A percentile compares a stretch with the other conserved stretches of the same genome.
Evolutionary conservation across 2,797 vertebrate species (phyloP).

Genomic region (Chrosomus eos): DNA sequence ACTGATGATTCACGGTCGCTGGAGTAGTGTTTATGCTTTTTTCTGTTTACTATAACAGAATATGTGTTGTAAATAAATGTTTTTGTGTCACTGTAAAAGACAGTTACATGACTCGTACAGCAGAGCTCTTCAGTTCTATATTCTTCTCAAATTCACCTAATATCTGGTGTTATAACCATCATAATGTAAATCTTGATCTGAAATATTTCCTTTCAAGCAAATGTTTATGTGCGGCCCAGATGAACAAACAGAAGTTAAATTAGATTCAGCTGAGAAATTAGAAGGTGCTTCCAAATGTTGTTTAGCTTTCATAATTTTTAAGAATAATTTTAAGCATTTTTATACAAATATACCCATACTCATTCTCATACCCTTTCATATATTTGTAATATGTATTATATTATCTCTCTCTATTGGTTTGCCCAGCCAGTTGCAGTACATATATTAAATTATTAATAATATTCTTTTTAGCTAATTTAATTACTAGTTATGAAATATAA

Average conservation of each 20-base stretch:
- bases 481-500: neutral
- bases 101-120: neutral
- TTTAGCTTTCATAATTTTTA: neutral
- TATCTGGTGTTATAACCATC: neutral
- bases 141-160: neutral
- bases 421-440: neutral
- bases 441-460: neutral
- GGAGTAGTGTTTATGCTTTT: conserved; percentile 20
- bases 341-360: neutral
- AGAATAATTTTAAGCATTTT: neutral
- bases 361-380: neutral
- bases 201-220: neutral
- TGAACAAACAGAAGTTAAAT: neutral
- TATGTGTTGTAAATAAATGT: neutral
- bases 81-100: neutral
- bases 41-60: conserved; percentile 3
- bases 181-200: neutral
- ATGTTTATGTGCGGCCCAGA: neutral
- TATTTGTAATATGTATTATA: neutral
- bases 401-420: neutral
- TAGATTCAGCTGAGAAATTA: neutral
- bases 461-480: neutral
- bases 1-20: neutral
- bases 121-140: neutral
- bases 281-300: neutral